Evolutionary conservation across 2,797 vertebrate genomes (phyloP).

Genomic region (Acanthiza pusilla): DNA sequence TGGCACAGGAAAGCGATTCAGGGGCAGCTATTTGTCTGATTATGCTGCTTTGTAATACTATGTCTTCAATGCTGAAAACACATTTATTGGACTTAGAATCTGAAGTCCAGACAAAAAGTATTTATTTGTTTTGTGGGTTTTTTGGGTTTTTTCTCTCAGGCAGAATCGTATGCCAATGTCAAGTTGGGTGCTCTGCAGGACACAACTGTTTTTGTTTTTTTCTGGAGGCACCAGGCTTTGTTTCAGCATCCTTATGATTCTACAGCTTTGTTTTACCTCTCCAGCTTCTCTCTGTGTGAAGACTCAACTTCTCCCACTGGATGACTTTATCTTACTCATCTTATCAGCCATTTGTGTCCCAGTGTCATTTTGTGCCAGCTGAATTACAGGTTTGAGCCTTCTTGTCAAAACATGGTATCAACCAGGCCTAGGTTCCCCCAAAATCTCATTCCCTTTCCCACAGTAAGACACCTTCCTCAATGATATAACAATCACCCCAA

Average conservation of each 20-base stretch:
- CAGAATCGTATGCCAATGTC: background rate
- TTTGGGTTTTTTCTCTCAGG: background rate
- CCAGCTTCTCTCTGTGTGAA: background rate
- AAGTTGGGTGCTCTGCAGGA: background rate
- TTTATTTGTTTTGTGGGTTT: rapidly evolving
- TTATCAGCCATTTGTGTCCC: background rate
- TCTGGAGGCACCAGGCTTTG: background rate
- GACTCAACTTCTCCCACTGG: too few species aligned
- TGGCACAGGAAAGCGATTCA: rapidly evolving
- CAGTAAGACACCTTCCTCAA: background rate
- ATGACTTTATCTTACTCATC: background rate
- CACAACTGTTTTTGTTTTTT: background rate
- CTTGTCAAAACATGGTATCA: background rate
- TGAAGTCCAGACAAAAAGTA: background rate
- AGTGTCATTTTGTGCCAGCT: background rate
- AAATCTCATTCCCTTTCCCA: background rate
- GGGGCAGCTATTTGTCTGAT: background rate
- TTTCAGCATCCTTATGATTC: background rate
- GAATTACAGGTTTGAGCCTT: background rate
- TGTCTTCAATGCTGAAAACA: rapidly evolving
- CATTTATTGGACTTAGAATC: background rate
- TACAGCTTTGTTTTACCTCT: background rate
- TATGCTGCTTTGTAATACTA: background rate
- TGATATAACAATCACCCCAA: background rate
- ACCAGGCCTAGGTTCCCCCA: background rate